Base-by-base conservation (phyloP, 2,888 invertebrate genomes). In the Conistra vaccinii region DNA sequence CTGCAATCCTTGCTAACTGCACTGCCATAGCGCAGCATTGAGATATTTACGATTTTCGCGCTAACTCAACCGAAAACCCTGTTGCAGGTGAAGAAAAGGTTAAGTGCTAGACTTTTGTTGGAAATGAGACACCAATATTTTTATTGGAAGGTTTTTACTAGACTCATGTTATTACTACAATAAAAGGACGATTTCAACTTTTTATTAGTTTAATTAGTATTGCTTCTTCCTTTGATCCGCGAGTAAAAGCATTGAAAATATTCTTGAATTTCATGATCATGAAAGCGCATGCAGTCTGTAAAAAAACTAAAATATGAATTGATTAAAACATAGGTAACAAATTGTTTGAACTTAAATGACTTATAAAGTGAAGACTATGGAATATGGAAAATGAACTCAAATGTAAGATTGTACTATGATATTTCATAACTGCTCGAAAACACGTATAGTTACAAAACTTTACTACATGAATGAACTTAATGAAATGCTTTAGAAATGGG, bases 1-100 rank as follows among this genome's bases (percentile, higher is more conserved):
- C 93, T 93, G 92, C 93, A 93, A 92, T 91, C 93, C 93, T 91
- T 90, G 91, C 91, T 92, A 91, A 92, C 92, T 91, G 91, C 92
- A 85, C 90, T 90, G 79, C 87, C 82, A 84, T 75, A 75, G 75
- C 77, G 84, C 73, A 82, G 74, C 85, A 87, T 85, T 75, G 77
- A 85, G 86, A 94, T 92, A 93, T 94, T 93, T 92, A 92, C 92
- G 90, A 90, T 90, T 89, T 91, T 88, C 88, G 76, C 83, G 85
- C 88, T 85, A 84, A 83, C 79, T 84, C 79, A 82, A 74, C 90
- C 85, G 76, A 87, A 88, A 88, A 87, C 87, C 83, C 76, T 83
- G 80, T 80, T 85, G 83, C 72, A 69, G 85, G 86, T 87, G 81
- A 88, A 85, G 78, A 84, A 87, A 84, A 61, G 75, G 68, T 69